phyloP scores from a whole-genome alignment of 2,113 vertebrate genomes.

The Cryptoleucopteryx plumbea region DNA sequence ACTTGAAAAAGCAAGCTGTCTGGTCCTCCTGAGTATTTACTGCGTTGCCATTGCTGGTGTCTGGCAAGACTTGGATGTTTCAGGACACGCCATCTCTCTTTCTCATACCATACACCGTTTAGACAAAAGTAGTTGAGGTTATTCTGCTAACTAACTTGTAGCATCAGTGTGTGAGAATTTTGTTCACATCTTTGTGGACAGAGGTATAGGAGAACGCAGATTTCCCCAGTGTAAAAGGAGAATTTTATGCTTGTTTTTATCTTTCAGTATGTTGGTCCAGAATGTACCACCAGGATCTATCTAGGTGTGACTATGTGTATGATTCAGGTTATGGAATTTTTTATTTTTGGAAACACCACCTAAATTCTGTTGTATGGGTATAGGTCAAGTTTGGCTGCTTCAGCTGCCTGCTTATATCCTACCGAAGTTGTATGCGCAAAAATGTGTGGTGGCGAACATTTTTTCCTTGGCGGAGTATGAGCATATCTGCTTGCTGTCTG shows the following conservation, averaged over 20 bases:
- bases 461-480: background rate
- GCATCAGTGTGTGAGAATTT: background rate
- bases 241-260: background rate
- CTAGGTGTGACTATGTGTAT: background rate
- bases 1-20: background rate
- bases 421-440: background rate
- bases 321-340: background rate
- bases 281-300: background rate
- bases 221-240: background rate
- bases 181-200: background rate
- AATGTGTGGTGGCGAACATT: background rate
- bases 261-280: background rate
- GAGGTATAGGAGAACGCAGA: background rate
- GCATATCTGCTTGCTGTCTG: background rate
- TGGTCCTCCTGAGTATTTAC: background rate
- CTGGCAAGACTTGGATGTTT: background rate
- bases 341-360: background rate
- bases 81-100: fast-evolving
- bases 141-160: background rate
- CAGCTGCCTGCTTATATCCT: background rate
- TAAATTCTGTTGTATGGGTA: background rate
- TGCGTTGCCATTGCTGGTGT: background rate
- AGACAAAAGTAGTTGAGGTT: background rate
- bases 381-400: background rate
- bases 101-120: background rate